Evolutionary conservation across 2,888 invertebrate species (phyloP), one percentile per base, ranked within the genome.

Genomic region (Tenthredo distinguenda): DNA sequence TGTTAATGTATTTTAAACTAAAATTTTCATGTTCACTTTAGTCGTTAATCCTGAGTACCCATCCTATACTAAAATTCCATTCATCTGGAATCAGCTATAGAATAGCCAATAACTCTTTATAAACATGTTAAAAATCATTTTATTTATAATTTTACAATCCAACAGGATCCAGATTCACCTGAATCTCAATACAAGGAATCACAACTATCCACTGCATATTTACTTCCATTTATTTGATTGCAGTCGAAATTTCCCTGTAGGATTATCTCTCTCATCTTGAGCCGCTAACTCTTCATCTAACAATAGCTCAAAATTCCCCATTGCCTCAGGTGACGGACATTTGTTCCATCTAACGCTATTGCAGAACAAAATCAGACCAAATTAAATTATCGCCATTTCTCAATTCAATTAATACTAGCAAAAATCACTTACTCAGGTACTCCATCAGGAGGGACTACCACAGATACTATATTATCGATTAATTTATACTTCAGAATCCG

Each of bases 401-500:
- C 71, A 21, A 40, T 40, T 62, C 82, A n/a, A 74, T 71, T 50
- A 47, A 83, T 58, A 71, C 83, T 18, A 72, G 50, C 40, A 37
- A 72, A 15, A 77, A 34, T 40, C 86, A 94, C 95, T 94, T 94
- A 96, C 96, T 99, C 98, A 77, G 99, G 98, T 82, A 97, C 94
- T 77, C 98, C 98, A 90, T 97, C 97, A 0, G 98, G 97, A 0
- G 99, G 98, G 40, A 99, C 94, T 0, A 99, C 97, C 62, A 99
- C 96, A 9, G 98, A 97, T 89, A 99, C 95, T 89, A 99, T 97
- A 93, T 99, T 98, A 92, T 98, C 98, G 88, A 99, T 97, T 76
- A 99, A 94, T 94, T 98, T 98, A 91, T 98, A 97, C 92, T 99
- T 99, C 90, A 99, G 95, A 91, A 98, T 98, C 88, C 99, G 95